Percentiles rank a stretch among this genome's conserved stretches.
phyloP scores from a whole-genome alignment of 2,797 vertebrate genomes.

The Gallinago solitaria region DNA sequence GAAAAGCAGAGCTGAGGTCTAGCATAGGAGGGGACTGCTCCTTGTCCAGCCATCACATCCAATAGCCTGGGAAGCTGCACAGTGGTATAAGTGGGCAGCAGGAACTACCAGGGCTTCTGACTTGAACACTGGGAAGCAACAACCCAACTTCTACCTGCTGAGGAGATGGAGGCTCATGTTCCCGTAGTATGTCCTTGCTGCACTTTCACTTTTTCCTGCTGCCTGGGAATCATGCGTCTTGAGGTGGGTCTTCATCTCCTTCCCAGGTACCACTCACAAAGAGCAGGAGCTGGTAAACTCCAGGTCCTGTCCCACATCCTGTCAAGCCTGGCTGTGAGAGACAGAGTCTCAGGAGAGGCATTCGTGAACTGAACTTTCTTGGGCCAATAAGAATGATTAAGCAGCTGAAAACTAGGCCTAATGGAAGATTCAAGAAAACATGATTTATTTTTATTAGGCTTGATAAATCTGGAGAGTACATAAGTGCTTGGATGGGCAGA shows the following conservation, averaged over 20 bases:
- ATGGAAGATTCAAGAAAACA: not conserved
- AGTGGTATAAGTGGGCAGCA: rapidly evolving
- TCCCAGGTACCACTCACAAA: not conserved
- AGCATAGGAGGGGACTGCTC: not conserved
- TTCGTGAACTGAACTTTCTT: not conserved
- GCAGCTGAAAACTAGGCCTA: not conserved
- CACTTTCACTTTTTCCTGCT: not conserved
- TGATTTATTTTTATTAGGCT: not conserved
- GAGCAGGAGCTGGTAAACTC: not conserved
- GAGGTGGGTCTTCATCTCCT: not conserved
- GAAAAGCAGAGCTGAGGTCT: not conserved
- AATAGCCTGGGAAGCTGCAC: not conserved
- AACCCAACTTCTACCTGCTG: not conserved
- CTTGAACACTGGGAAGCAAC: not conserved
- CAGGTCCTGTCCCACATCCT: not conserved
- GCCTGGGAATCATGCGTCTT: rapidly evolving
- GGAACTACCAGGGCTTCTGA: not conserved
- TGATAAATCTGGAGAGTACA: not conserved
- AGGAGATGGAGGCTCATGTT: not conserved
- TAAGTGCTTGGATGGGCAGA: not conserved
- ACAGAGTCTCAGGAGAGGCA: not conserved
- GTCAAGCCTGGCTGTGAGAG: not conserved
- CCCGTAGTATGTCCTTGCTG: not conserved
- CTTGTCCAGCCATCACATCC: not conserved
- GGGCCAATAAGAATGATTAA: not conserved